phyloP scores from a whole-genome alignment of 2,113 vertebrate species.

The Butorides virescens region DNA sequence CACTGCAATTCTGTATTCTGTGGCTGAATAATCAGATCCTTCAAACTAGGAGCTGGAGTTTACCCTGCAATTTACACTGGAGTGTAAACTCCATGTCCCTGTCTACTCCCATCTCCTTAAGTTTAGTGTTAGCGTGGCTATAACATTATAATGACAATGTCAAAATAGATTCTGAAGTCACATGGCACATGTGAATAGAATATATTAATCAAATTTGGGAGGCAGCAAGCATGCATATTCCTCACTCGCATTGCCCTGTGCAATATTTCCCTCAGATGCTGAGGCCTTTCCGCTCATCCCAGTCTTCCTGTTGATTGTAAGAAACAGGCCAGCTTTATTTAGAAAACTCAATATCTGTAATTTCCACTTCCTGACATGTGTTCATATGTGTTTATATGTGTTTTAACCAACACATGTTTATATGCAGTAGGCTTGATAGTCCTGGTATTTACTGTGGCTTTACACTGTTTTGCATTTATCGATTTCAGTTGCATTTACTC shows the following conservation, averaged over 20 bases:
- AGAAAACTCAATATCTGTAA: background rate
- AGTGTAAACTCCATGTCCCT: background rate
- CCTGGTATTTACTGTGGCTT: background rate
- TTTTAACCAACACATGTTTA: background rate
- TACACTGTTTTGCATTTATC: background rate
- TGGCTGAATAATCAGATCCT: background rate
- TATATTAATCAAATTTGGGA: background rate
- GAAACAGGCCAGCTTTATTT: background rate
- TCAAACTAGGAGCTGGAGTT: background rate
- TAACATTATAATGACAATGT: background rate
- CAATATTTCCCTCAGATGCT: background rate
- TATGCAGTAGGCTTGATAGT: rapidly evolving
- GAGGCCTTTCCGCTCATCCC: background rate
- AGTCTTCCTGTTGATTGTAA: rapidly evolving
- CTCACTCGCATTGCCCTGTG: background rate
- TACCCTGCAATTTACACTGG: background rate
- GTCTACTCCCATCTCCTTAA: background rate
- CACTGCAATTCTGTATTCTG: background rate
- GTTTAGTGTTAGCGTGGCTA: background rate
- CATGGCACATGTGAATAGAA: background rate
- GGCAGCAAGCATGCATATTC: background rate
- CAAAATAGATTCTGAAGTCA: background rate
- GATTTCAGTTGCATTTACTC: background rate
- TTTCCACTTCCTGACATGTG: background rate
- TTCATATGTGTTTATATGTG: background rate